Conservation (phyloP, 2,888 invertebrate species). For the Smittia aterrima region DNA sequence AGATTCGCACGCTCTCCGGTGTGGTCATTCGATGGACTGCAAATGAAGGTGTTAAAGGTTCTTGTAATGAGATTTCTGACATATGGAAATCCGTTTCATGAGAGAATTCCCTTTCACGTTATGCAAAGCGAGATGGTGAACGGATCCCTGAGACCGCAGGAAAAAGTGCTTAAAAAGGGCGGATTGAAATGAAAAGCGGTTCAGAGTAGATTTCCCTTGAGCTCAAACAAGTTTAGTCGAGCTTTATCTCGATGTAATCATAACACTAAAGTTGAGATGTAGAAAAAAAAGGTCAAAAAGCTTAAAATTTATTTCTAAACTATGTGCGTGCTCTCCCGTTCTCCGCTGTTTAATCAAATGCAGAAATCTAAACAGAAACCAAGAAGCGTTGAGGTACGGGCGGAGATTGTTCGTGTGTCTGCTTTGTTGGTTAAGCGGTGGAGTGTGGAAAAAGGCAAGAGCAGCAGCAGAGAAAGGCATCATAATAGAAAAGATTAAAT, state of each 20-base stretch:
- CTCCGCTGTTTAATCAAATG: conserved; percentile 17
- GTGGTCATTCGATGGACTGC: background rate
- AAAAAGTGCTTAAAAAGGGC: background rate
- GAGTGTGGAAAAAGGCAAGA: background rate
- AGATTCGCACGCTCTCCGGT: background rate
- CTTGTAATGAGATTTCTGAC: conserved; percentile 1
- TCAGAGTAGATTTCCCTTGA: conserved; percentile 30
- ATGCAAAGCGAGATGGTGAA: background rate
- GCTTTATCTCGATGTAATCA: background rate
- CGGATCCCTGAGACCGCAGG: background rate
- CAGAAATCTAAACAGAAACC: conserved; percentile 20
- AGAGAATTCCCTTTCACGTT: background rate
- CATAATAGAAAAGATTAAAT: conserved; percentile 39
- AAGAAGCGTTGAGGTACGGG: background rate
- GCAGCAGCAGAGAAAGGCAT: conserved; percentile 1
- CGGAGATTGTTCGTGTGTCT: background rate
- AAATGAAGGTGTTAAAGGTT: background rate
- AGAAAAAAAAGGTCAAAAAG: background rate
- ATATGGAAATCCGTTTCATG: background rate
- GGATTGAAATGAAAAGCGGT: background rate
- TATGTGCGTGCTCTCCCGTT: background rate
- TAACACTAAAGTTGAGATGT: conserved; percentile 23
- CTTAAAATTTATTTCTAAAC: background rate
- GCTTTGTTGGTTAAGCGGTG: background rate
- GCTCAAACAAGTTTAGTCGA: conserved; percentile 1